Percentiles rank a stretch among this genome's conserved stretches.
Evolutionary conservation across 2,797 vertebrate species (phyloP).

Genomic region (Phrynocephalus vlangalii): DNA sequence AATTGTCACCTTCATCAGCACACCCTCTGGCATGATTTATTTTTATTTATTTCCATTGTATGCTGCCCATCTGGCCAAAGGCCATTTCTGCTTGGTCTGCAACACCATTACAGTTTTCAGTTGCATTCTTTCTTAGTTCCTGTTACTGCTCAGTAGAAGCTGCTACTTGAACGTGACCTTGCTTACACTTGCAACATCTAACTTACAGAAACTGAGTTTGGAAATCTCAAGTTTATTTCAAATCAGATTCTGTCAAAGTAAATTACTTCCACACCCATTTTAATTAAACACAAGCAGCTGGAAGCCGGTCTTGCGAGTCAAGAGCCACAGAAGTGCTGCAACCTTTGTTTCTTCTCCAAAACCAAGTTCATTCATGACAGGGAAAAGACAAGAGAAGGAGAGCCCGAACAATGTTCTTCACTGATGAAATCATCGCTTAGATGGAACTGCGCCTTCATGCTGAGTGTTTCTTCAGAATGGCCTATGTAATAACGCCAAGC

Average conservation of each 20-base stretch:
- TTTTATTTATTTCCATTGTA: too few relatives aligned
- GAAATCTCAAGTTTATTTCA: background rate
- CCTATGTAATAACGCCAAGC: background rate
- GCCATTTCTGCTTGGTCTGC: too few relatives aligned
- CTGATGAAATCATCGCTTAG: background rate
- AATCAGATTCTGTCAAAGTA: conserved; percentile 1
- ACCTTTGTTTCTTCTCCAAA: conserved; percentile 5
- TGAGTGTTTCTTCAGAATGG: background rate
- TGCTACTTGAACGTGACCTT: background rate
- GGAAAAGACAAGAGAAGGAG: background rate
- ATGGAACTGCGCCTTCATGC: background rate
- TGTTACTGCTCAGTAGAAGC: too few relatives aligned
- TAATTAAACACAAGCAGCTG: background rate
- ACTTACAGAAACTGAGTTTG: background rate
- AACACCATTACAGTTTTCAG: background rate
- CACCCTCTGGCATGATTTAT: background rate
- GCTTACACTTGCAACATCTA: background rate
- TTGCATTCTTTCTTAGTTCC: background rate
- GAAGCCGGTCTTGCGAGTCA: conserved; percentile 23
- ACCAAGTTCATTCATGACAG: background rate
- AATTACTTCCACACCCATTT: conserved; percentile 35
- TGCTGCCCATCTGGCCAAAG: too few relatives aligned
- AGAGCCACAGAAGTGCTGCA: background rate
- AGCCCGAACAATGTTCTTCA: background rate
- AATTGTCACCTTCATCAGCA: background rate